Base-by-base conservation (phyloP, 2,797 vertebrate species). In the Aplochiton taeniatus region DNA sequence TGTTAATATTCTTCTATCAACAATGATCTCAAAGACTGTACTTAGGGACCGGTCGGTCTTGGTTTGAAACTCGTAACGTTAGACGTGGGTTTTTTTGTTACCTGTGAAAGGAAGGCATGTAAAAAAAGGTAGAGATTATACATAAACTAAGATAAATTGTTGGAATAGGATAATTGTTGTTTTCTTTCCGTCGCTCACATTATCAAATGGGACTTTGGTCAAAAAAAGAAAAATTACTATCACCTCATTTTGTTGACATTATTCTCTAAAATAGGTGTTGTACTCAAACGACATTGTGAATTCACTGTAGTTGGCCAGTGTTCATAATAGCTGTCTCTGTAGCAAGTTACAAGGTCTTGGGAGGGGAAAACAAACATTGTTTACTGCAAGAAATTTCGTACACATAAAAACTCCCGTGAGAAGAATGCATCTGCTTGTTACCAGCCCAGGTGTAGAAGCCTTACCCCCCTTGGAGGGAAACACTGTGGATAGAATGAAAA, bases 391-490 rank as follows among this genome's bases (percentile, higher is more conserved):
- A 70, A 66, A 58, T 43, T 58, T 51, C 64, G 69, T 47, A 16
- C 52, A 63, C 8, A 41, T 31, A 41, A 4, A 0, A 50, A 13
- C 48, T 66, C 64, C 43, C 12, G 54, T 66, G 9, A n/a, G 52
- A 52, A 41, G 61, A 63, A 45, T 47, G 19, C 13, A 67, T 61
- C 63, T 43, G 53, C 41, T 65, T 59, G 46, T 46, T 58, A 65
- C 18, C 17, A 63, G 58, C 76, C 62, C 49, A 68, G 63, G 56
- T 68, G 58, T 55, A 19, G 68, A 49, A 64, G 69, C 75, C 69
- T 73, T 77, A 72, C 59, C 66, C 62, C 66, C 45, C 72, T 20
- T 67, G 9, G 71, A 19, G 63, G 67, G 52, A 76, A 77, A 70
- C 42, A 52, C 61, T 44, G 9, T 73, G 63, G 68, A 67, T 14